Evolutionary conservation across 2,113 vertebrate species (phyloP).

Genomic region (Labeo catla): DNA sequence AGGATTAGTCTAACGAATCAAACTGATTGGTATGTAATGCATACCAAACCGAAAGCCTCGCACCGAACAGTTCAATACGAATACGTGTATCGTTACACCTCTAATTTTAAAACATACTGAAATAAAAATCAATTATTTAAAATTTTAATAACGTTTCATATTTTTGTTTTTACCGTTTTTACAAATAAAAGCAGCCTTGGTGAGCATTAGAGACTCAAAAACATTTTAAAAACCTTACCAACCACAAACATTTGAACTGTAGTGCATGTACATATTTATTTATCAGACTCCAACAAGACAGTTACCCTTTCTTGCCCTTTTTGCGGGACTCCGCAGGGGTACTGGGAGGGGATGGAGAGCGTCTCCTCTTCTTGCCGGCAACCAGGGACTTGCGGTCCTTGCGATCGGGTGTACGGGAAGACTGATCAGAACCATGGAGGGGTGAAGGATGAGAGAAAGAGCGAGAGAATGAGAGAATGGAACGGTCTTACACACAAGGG

Average conservation of each 20-base stretch:
- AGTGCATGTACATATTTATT: no score
- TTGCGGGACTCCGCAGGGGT: constrained; percentile 90
- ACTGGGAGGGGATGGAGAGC: constrained; percentile 92
- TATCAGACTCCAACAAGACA: not conserved
- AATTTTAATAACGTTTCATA: not conserved
- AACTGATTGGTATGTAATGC: no score
- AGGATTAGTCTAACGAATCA: no score
- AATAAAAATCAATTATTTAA: not conserved
- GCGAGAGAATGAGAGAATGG: constrained; percentile 80
- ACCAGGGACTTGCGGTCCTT: constrained; percentile 93
- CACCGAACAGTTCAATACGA: no score
- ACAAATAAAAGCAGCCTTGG: not conserved
- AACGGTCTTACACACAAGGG: constrained; percentile 73
- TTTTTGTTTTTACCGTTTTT: not conserved
- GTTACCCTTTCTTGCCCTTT: constrained; percentile 94
- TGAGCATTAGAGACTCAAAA: not conserved
- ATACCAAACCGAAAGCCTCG: no score
- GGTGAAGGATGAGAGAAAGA: constrained; percentile 82
- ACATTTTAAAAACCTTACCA: not conserved
- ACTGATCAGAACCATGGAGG: constrained; percentile 84
- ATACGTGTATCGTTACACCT: no score
- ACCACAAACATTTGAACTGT: not conserved
- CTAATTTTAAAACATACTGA: not conserved
- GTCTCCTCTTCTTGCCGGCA: constrained; percentile 89
- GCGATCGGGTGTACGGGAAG: constrained; percentile 92